Evolutionary conservation across 2,797 vertebrate species (phyloP), one percentile per base, ranked within the genome.

Genomic region (Crypturellus tataupa): DNA sequence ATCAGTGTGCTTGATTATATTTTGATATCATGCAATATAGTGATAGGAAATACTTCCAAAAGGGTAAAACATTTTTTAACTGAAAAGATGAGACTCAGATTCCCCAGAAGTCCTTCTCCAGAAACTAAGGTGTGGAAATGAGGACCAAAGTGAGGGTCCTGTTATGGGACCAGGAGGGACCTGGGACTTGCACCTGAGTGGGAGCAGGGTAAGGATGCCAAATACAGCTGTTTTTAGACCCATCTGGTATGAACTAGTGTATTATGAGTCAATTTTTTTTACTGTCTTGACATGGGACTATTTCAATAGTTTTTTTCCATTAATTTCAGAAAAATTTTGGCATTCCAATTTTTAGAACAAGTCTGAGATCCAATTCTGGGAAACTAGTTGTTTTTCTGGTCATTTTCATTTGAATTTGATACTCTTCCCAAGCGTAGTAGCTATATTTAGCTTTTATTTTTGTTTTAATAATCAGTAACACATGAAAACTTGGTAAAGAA

Each of bases 11-110:
- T 55, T 73, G 10, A 37, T 86, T 40, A 21, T 42, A 10, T 87
- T 76, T 65, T 24, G 56, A 0, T 12, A 64, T 3, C 6, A 68
- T 17, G 5, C 3, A 44, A 19, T 8, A 33, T 5, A 4, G 15
- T 20, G 40, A 58, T 5, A 4, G 19, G 17, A 3, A 12, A 0
- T 39, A 49, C 2, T 58, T 58, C 11, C 6, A 49, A 56, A 79
- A 33, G 35, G 23, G 37, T 3, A 62, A 59, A 79, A 29, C 0
- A 20, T 44, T 6, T 2, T 67, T 80, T 85, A 70, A 3, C 35
- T 64, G 29, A 56, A 65, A 40, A 4, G 13, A 10, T 65, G 49
- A 69, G 10, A 14, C 9, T 56, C 4, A 23, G 5, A 33, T 25
- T 29, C 33, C 24, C 18, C 11, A 3, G 46, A 49, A 69, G 19